Percentiles rank a stretch among this genome's conserved stretches.
Evolutionary conservation across 2,113 vertebrate species (phyloP).

Genomic region (Rallus limicola): DNA sequence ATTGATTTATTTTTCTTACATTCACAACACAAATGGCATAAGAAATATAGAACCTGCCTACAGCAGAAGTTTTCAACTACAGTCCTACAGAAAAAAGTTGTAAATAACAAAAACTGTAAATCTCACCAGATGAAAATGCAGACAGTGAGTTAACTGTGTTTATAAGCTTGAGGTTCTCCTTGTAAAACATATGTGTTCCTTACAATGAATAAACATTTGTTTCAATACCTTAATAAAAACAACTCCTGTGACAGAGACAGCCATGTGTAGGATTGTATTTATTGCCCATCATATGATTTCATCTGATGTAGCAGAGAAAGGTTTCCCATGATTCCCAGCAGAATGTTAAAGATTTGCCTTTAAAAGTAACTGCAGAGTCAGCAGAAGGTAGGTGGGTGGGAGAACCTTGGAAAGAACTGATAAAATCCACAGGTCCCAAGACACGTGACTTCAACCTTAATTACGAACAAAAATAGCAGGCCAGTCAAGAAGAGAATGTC

Average conservation of each 20-base stretch:
- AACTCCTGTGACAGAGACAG: neutral
- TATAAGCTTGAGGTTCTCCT: neutral
- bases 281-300: neutral
- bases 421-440: neutral
- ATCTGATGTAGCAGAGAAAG: neutral
- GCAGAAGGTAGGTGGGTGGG: neutral
- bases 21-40: neutral
- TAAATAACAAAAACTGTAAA: neutral
- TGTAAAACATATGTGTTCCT: neutral
- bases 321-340: neutral
- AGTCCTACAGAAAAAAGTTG: neutral
- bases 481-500: neutral
- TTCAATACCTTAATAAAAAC: neutral
- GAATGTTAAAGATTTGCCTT: neutral
- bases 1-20: neutral
- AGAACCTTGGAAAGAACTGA: neutral
- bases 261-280: neutral
- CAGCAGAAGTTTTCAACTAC: neutral
- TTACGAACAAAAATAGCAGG: neutral
- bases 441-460: neutral
- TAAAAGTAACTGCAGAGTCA: neutral
- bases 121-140: neutral
- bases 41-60: neutral
- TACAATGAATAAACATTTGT: neutral
- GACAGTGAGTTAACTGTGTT: neutral